Conservation (phyloP, 2,797 vertebrate genomes). For the Oryzias dopingdopingensis region DNA sequence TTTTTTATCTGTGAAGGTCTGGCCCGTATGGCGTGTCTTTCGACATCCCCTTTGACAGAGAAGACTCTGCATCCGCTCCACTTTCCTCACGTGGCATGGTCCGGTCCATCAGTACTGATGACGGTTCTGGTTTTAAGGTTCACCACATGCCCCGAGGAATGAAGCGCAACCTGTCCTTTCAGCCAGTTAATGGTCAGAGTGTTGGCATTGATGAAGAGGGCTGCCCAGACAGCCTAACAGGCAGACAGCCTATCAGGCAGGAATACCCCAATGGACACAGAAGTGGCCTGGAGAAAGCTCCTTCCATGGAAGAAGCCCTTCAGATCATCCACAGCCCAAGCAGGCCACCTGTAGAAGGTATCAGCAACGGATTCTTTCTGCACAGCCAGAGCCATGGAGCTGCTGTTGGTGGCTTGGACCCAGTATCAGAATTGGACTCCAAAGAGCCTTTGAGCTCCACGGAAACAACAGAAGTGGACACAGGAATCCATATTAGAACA, state of each 20-base stretch:
- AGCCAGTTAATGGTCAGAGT: constrained; percentile 88
- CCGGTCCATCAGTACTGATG: constrained; percentile 92
- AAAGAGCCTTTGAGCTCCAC: constrained; percentile 82
- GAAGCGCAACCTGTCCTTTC: constrained; percentile 90
- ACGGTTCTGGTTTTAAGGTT: constrained; percentile 85
- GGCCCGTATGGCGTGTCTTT: constrained; percentile 95
- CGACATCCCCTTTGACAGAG: constrained; percentile 95
- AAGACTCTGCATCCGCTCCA: constrained; percentile 67
- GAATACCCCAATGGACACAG: constrained; percentile 73
- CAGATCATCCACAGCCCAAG: constrained; percentile 90
- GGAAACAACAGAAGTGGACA: constrained; percentile 92
- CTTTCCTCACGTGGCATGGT: constrained; percentile 81
- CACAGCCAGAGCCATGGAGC: constrained; percentile 77
- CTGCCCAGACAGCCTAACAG: constrained; percentile 69
- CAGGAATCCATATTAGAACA: constrained; percentile 91
- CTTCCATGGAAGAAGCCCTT: constrained; percentile 91
- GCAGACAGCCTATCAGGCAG: constrained; percentile 51
- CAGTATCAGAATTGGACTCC: constrained; percentile 81
- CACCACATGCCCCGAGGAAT: constrained; percentile 80
- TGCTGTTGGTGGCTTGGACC: constrained; percentile 69
- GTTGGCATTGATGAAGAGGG: constrained; percentile 85
- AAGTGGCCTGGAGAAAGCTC: constrained; percentile 65
- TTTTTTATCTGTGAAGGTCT: constrained; percentile 75
- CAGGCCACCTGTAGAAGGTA: constrained; percentile 75
- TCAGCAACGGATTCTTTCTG: constrained; percentile 92